Percentiles rank a stretch among this genome's conserved stretches.
These are phyloP conservation scores for Eupithecia vulgata DNA, from an alignment of 2,888 invertebrate genomes.

Conservation along the genomic window DNA sequence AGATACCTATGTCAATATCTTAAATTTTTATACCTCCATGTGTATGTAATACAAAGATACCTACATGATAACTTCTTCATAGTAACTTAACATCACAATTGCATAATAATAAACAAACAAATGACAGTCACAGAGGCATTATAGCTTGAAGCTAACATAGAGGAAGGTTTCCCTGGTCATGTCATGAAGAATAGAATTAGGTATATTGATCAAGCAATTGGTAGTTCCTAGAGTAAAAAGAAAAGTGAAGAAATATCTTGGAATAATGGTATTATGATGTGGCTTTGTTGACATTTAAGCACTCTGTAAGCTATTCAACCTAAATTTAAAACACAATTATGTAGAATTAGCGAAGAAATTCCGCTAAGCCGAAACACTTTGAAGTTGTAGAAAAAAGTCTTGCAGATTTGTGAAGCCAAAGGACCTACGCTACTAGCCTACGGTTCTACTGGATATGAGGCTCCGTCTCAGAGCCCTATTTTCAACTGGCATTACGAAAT, in stretches of 20 bases:
- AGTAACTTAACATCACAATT: neutral
- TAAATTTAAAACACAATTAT: neutral
- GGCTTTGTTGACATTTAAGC: neutral
- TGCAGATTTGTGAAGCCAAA: too few species aligned
- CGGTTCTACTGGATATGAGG: too few species aligned
- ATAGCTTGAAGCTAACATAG: slow-evolving; percentile 49
- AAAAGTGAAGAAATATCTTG: neutral
- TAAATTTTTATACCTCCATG: neutral
- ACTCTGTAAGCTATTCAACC: neutral
- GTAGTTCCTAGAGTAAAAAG: neutral
- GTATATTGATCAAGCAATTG: neutral
- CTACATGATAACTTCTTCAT: neutral
- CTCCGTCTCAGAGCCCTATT: too few species aligned
- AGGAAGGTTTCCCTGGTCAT: slow-evolving; percentile 51
- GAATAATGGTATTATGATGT: neutral
- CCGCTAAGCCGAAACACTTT: too few species aligned
- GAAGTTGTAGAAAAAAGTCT: too few species aligned
- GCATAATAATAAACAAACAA: slow-evolving; percentile 17
- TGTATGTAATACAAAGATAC: neutral
- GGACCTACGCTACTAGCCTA: too few species aligned
- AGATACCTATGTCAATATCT: neutral
- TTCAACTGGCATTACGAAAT: too few species aligned
- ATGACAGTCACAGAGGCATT: slow-evolving; percentile 42
- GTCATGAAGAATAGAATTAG: slow-evolving; percentile 9
- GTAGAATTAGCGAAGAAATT: neutral